Base-by-base conservation (phyloP, 2,113 vertebrate genomes). In the Apistogramma diplotaenia region DNA sequence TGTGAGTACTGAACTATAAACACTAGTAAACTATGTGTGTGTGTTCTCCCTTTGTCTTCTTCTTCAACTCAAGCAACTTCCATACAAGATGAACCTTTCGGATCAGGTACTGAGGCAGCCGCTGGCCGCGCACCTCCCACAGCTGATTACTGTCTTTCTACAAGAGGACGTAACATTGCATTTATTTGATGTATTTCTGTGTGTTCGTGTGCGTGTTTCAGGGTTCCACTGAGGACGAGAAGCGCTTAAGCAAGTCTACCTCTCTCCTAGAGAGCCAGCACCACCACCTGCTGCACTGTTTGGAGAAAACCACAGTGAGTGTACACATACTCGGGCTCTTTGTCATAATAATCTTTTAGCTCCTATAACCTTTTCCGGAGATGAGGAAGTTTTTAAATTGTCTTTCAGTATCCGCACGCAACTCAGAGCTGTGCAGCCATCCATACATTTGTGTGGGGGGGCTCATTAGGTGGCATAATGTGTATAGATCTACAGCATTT, bases 291-390 rank as follows among this genome's bases (percentile, higher is more conserved):
- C 97, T 99, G 95, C 97, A 98, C 94, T 99, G 98, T 93, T 93
- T 99, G 94, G 98, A 99, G 89, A 99, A 99, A 95, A 99, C 98
- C 94, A 99, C 98, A 33, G 98, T 99, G 94, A 98, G 97, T 96
- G 77, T n/a, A 21, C 56, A 75, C 59, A 51, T 29, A 25, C 43
- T 46, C 43, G 31, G 60, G 57, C 51, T 65, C 46, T 58, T 37
- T 4, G 2, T 55, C 43, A 27, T 61, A 2, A 37, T 23, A 4
- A 35, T 0, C 18, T 78, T 19, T n/a, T 0, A 62, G 25, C 13
- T 40, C 23, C 18, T 54, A 3, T 72, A 13, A 53, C 9, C 7
- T 31, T 73, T 55, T 29, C 4, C 54, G 19, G 7, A 54, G 12
- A 5, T 37, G 4, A 53, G 8, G 25, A 70, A 4, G 3, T 60